Percentiles rank a stretch among this genome's conserved stretches.
These are phyloP conservation scores for Machaerirhynchus nigripectus DNA, from an alignment of 2,113 vertebrate species.

Conservation along the genomic window DNA sequence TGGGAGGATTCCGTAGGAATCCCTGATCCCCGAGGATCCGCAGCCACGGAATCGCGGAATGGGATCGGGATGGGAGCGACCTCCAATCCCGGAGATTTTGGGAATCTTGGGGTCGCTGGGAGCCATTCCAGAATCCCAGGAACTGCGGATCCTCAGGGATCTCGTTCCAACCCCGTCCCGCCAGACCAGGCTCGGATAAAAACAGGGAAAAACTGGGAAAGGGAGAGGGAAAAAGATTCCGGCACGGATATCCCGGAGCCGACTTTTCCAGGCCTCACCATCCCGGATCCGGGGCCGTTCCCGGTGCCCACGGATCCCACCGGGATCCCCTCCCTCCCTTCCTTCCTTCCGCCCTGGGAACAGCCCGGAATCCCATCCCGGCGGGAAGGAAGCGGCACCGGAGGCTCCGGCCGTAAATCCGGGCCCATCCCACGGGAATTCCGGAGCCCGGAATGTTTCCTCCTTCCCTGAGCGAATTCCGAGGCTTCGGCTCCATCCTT, in stretches of 20 bases:
- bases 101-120: too few species aligned
- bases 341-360: slow-evolving; percentile 67
- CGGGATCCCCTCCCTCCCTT: not conserved
- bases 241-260: rapidly evolving
- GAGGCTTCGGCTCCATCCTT: slow-evolving; percentile 53
- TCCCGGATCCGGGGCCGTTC: not conserved
- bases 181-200: not conserved
- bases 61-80: rapidly evolving
- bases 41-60: rapidly evolving
- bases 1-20: not conserved
- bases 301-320: not conserved
- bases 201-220: not conserved
- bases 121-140: not conserved
- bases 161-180: not conserved
- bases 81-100: too few species aligned
- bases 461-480: slow-evolving; percentile 53
- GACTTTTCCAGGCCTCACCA: not conserved
- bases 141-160: not conserved
- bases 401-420: slow-evolving; percentile 70
- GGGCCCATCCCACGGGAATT: slow-evolving; percentile 65
- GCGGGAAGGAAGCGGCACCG: slow-evolving; percentile 71
- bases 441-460: slow-evolving; percentile 75
- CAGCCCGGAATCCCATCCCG: slow-evolving; percentile 72
- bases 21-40: not conserved
- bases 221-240: rapidly evolving